Conservation (phyloP, 2,888 invertebrate species). For the Monochamus alternatus region DNA sequence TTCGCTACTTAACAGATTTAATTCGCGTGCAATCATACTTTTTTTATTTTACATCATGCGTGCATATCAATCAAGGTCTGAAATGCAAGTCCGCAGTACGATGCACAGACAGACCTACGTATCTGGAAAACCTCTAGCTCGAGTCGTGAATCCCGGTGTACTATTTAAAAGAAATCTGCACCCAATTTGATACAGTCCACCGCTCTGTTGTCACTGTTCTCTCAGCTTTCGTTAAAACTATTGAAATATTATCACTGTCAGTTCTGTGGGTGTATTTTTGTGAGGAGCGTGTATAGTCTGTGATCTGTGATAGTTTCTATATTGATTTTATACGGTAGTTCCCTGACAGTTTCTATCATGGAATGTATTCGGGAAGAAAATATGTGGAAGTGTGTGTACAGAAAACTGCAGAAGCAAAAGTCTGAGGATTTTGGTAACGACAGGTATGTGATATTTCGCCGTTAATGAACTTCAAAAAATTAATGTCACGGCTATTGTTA, state of each 20-base stretch:
- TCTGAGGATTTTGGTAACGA: conserved; percentile 41
- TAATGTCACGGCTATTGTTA: too few relatives aligned
- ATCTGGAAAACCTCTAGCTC: conserved; percentile 9
- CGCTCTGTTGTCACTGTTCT: conserved; percentile 8
- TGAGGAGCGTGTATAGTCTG: conserved; percentile 14
- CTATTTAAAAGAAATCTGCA: conserved; percentile 11
- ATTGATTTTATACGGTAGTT: conserved; percentile 16
- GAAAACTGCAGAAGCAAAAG: conserved; percentile 44
- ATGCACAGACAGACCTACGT: neutral
- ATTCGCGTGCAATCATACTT: neutral
- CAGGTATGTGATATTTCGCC: conserved; percentile 34
- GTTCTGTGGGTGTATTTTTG: conserved; percentile 1
- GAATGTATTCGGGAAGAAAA: conserved; percentile 35
- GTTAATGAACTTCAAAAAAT: too few relatives aligned
- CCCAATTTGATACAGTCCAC: neutral
- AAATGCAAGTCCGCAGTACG: neutral
- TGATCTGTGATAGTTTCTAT: neutral
- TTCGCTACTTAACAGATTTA: neutral
- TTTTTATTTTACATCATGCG: neutral
- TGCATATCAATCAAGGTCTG: conserved; percentile 13
- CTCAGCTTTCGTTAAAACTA: neutral
- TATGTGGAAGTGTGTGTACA: conserved; percentile 41
- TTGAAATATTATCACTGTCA: neutral
- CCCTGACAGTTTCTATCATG: conserved; percentile 9
- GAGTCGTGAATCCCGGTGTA: conserved; percentile 20